Conservation (phyloP, 2,113 vertebrate species). For the Uropsilus gracilis region DNA sequence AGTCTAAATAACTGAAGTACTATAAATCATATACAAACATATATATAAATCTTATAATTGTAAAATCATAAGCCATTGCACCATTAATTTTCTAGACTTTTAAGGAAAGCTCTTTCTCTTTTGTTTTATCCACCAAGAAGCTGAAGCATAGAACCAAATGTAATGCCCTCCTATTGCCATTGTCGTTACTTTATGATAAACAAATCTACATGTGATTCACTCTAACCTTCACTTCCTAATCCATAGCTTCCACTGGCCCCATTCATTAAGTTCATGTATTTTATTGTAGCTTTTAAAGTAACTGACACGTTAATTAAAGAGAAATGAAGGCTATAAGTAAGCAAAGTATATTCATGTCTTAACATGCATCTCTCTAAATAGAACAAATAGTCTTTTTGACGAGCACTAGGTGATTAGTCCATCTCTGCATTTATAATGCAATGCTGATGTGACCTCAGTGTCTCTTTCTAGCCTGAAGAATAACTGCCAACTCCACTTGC, state of each 20-base stretch:
- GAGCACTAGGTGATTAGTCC: not conserved
- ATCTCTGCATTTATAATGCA: not conserved
- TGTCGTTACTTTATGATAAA: not conserved
- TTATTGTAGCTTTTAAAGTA: not conserved
- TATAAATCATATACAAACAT: not conserved
- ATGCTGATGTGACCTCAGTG: not conserved
- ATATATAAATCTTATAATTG: not conserved
- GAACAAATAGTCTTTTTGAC: not conserved
- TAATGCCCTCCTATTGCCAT: not conserved
- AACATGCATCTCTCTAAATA: not conserved
- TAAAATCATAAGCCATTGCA: not conserved
- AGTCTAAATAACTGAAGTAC: constrained; percentile 21
- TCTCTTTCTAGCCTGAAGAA: not conserved
- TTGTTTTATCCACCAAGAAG: not conserved
- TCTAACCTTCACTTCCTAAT: not conserved
- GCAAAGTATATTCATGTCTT: not conserved
- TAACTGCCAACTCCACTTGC: not conserved
- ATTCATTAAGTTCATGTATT: not conserved
- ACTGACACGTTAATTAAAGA: not conserved
- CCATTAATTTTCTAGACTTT: not conserved
- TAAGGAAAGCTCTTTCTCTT: not conserved
- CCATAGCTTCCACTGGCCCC: not conserved
- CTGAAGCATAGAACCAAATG: not conserved
- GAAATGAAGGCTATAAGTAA: not conserved
- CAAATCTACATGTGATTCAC: not conserved